Evolutionary conservation across 2,113 vertebrate species (phyloP), one percentile per base, ranked within the genome.

Genomic region (Microcebus murinus): DNA sequence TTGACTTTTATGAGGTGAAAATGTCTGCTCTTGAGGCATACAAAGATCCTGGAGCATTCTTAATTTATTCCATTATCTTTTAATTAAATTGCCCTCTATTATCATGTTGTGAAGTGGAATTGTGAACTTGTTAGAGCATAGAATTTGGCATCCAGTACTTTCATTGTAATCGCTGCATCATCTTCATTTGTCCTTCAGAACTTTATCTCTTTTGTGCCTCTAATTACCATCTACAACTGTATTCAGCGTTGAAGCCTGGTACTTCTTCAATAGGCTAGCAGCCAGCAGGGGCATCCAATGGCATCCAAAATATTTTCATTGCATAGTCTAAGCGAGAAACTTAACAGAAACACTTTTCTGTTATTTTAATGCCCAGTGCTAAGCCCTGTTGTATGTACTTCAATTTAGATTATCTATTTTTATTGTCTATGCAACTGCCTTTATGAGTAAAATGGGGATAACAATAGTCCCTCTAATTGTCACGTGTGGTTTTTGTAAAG

Each of bases 61-160:
- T 97, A 96, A 97, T 97, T 94, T 94, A 94, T 98, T 96, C 97
- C 93, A 96, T 96, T 97, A 97, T 97, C 97, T 97, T 97, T 97
- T 97, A 98, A 98, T 97, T 98, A 96, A 95, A 96, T 97, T 97
- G 93, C 71, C 91, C 85, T 96, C 94, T 90, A 95, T 95, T 96
- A 94, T 89, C 91, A 74, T 71, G 82, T 92, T 13, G 45, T 88
- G 83, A 96, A 97, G 89, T 92, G 57, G 91, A 96, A 97, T 82
- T 70, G 48, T 91, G 95, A 96, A 90, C 85, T 94, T 94, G 70
- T 55, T 94, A 82, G 85, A 94, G 94, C 94, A 31, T 42, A 95
- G 85, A 84, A 94, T 94, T 92, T 88, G 84, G 91, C 77, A 84
- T 59, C 71, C 65, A 50, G 45, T 63, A 57, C 76, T 92, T 94